Conservation (phyloP, 2,797 vertebrate genomes). For the Philypnodon macrostomus region DNA sequence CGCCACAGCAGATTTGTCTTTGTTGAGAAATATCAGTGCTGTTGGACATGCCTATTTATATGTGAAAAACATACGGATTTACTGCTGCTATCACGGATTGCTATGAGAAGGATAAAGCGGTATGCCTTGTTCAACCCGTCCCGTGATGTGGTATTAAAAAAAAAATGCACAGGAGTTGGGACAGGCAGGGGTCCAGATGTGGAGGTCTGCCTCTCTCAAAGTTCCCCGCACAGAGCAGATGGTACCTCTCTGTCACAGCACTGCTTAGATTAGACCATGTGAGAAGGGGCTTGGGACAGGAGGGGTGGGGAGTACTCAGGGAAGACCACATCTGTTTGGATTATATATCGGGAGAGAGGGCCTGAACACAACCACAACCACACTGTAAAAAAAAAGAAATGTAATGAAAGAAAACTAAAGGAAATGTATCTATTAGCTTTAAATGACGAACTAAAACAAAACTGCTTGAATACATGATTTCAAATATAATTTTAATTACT, state of each 20-base stretch:
- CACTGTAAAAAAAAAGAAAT: too few species aligned
- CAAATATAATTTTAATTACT: too few species aligned
- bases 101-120: slow-evolving; percentile 35
- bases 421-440: too few species aligned
- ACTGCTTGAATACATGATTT: too few species aligned
- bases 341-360: slow-evolving; percentile 33
- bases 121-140: slow-evolving; percentile 51
- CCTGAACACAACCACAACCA: too few species aligned
- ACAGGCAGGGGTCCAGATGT: slow-evolving; percentile 61
- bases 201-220: slow-evolving; percentile 50
- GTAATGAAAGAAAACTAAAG: too few species aligned
- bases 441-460: too few species aligned
- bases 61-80: too few species aligned
- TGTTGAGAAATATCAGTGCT: too few species aligned
- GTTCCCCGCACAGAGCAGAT: slow-evolving; percentile 48
- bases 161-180: slow-evolving; percentile 31
- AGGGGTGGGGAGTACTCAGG: slow-evolving; percentile 28
- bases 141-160: slow-evolving; percentile 43
- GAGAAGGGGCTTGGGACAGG: slow-evolving; percentile 37
- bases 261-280: slow-evolving; percentile 55
- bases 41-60: too few species aligned
- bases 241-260: slow-evolving; percentile 59
- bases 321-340: slow-evolving; percentile 63
- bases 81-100: slow-evolving; percentile 26
- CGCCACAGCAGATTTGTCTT: too few species aligned